These are phyloP conservation scores for Acrossocheilus fasciatus DNA, from an alignment of 2,797 vertebrate genomes.

Conservation along the genomic window DNA sequence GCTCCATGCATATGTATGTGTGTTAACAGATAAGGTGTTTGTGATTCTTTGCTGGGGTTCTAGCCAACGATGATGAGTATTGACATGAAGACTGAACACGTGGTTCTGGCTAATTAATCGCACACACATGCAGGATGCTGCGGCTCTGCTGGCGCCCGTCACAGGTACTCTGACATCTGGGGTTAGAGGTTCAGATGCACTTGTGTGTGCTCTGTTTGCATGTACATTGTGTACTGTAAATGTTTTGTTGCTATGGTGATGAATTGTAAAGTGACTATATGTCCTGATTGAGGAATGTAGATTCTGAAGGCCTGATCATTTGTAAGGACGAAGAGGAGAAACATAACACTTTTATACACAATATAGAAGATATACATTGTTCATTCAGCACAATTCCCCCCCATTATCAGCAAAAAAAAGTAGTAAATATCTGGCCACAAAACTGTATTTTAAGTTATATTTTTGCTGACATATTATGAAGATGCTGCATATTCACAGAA, in stretches of 20 bases:
- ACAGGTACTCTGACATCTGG: slow-evolving; percentile 65
- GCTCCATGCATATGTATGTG: slow-evolving; percentile 52
- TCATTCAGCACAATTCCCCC: not conserved
- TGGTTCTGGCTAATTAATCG: slow-evolving; percentile 77
- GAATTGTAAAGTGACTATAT: slow-evolving; percentile 12
- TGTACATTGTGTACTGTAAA: slow-evolving; percentile 41
- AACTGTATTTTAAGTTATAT: not conserved
- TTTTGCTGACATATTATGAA: not conserved
- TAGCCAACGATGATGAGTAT: slow-evolving; percentile 67
- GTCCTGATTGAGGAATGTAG: slow-evolving; percentile 1
- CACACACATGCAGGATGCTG: slow-evolving; percentile 74
- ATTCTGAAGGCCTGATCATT: not conserved
- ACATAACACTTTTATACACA: not conserved
- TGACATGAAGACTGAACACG: slow-evolving; percentile 72
- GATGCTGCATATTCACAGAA: not conserved
- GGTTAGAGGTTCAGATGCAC: slow-evolving; percentile 63
- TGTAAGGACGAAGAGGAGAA: not conserved
- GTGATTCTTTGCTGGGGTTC: slow-evolving; percentile 61
- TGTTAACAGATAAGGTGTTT: slow-evolving; percentile 60
- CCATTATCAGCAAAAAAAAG: not conserved
- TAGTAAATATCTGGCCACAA: not conserved
- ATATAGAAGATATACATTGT: not conserved
- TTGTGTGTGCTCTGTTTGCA: not conserved
- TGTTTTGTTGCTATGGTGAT: slow-evolving; percentile 37
- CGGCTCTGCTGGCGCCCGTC: slow-evolving; percentile 73